Conservation (phyloP, 2,888 invertebrate species). For the Pocota personata region DNA sequence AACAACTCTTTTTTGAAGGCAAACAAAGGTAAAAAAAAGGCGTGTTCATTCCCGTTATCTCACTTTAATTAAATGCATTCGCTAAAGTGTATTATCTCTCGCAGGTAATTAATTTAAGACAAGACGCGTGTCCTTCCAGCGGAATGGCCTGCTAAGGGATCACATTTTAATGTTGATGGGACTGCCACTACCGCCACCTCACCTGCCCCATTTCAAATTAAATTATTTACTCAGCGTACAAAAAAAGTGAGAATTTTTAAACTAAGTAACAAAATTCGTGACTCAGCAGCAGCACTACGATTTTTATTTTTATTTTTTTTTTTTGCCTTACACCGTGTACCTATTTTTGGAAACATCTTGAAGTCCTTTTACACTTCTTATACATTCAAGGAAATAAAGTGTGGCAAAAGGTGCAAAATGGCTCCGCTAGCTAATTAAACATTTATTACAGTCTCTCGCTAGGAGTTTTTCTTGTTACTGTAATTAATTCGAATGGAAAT, state of each 20-base stretch:
- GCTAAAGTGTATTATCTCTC: constrained; percentile 46
- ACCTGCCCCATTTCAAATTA: constrained; percentile 34
- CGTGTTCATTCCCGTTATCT: constrained; percentile 29
- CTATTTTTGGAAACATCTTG: constrained; percentile 16
- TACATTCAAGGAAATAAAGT: constrained; percentile 38
- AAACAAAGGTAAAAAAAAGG: constrained; percentile 40
- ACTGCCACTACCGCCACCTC: constrained; percentile 24
- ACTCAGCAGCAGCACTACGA: constrained; percentile 29
- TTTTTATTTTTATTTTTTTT: too few relatives aligned
- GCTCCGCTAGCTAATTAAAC: constrained; percentile 67
- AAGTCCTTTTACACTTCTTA: constrained; percentile 31
- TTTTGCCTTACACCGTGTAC: not conserved
- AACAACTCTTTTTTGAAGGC: not conserved
- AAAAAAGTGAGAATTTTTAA: constrained; percentile 26
- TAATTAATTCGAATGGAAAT: constrained; percentile 66
- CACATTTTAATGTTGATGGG: constrained; percentile 48
- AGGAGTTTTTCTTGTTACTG: constrained; percentile 4
- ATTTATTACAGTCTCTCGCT: constrained; percentile 56
- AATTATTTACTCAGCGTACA: constrained; percentile 60
- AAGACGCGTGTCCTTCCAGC: constrained; percentile 44
- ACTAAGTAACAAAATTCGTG: constrained; percentile 45
- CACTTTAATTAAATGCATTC: constrained; percentile 60
- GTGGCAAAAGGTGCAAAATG: constrained; percentile 58
- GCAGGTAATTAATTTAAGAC: constrained; percentile 46
- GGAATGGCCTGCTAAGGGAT: constrained; percentile 44